Percentiles rank a stretch among this genome's conserved stretches.
Evolutionary conservation across 2,113 vertebrate genomes (phyloP).

Genomic region (Ptilonorhynchus violaceus): DNA sequence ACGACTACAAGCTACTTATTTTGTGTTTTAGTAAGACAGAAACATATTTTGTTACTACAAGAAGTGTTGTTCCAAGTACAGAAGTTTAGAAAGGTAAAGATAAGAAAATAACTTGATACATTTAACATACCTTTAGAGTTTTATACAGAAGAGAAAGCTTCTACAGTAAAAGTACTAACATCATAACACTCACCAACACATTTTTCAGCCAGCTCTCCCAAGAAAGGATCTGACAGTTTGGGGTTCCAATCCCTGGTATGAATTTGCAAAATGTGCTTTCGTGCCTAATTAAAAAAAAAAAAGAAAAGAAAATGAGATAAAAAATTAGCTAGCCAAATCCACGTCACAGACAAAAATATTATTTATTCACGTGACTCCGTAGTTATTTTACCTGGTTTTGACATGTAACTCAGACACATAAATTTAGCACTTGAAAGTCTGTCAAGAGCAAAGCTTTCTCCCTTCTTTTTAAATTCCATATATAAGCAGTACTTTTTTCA

Average conservation of each 20-base stretch:
- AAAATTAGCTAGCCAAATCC: not conserved
- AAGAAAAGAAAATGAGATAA: not conserved
- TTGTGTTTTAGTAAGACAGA: not conserved
- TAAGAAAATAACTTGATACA: not conserved
- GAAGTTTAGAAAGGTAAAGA: not conserved
- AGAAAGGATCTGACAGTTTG: slow-evolving; percentile 89
- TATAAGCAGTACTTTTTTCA: not conserved
- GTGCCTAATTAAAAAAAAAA: slow-evolving; percentile 77
- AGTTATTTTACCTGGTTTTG: not conserved
- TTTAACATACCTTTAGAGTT: not conserved
- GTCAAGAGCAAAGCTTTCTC: not conserved
- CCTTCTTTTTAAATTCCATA: not conserved
- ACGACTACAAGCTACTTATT: not conserved
- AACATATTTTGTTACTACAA: not conserved
- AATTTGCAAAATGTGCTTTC: slow-evolving; percentile 98
- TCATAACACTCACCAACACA: slow-evolving; percentile 89
- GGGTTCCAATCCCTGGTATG: slow-evolving; percentile 98
- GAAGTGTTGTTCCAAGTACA: not conserved
- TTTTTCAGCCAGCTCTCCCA: slow-evolving; percentile 97
- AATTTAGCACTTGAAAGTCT: not conserved
- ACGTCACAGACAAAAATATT: not conserved
- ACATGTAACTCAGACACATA: not conserved
- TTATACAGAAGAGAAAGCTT: not conserved
- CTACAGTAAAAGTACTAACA: not conserved
- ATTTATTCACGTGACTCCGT: not conserved